phyloP scores from a whole-genome alignment of 2,888 invertebrate species.

The Anoplius nigerrimus region DNA sequence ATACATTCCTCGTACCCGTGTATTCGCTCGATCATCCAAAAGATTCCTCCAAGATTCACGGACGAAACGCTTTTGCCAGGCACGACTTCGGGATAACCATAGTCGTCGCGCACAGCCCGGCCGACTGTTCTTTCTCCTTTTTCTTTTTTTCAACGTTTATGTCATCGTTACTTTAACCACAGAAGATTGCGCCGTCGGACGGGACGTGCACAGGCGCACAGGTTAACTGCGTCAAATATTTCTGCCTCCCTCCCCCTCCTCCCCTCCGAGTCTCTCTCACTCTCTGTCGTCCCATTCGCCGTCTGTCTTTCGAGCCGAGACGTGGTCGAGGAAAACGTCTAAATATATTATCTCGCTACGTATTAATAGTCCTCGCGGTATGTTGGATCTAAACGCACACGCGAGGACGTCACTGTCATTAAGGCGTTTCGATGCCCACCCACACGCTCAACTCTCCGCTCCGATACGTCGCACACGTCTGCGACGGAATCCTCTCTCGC shows the following conservation, averaged over 20 bases:
- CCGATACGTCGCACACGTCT: not conserved
- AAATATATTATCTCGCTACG: conserved; percentile 49
- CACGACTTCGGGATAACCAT: not conserved
- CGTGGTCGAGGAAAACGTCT: conserved; percentile 46
- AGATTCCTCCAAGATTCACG: too few relatives aligned
- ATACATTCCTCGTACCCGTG: too few relatives aligned
- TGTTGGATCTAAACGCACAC: conserved; percentile 15
- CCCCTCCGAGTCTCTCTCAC: not conserved
- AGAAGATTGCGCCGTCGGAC: too few relatives aligned
- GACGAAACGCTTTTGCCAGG: too few relatives aligned
- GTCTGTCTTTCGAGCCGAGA: conserved; percentile 6
- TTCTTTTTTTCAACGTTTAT: conserved; percentile 7
- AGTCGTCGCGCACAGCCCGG: conserved; percentile 13
- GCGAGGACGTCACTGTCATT: not conserved
- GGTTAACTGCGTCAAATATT: conserved; percentile 1
- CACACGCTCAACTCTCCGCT: not conserved
- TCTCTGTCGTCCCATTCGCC: not conserved
- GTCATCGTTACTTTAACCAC: too few relatives aligned
- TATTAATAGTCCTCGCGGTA: conserved; percentile 47
- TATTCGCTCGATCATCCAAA: too few relatives aligned
- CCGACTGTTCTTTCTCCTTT: conserved; percentile 8
- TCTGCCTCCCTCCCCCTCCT: not conserved
- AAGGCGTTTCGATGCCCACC: too few relatives aligned
- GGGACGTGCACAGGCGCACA: not conserved
- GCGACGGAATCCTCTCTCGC: not conserved